Evolutionary conservation across 2,113 vertebrate genomes (phyloP), one percentile per base, ranked within the genome.

Genomic region (Apaloderma vittatum): DNA sequence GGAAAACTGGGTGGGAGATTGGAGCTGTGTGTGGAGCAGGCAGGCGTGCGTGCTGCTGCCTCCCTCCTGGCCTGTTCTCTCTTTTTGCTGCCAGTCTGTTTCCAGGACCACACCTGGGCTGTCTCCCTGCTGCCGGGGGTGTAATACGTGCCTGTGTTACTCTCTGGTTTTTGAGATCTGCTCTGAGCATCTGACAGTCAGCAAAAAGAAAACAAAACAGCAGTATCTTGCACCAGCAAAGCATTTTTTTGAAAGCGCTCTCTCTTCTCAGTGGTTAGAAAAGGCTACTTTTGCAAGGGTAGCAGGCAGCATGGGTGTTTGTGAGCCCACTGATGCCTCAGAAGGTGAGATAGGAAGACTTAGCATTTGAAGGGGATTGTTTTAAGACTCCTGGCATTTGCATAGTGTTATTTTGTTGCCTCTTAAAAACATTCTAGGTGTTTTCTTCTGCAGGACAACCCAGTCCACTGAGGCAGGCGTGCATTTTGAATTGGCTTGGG

Each of bases 241-340:
- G 6, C 3, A 1, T 4, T 57, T 87, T 74, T 72, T 67, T 49
- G 74, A 81, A 34, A 32, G 8, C 17, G 34, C 9, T 40, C 7
- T 7, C 0, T 19, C 46, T 58, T 30, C 46, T 62, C 26, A n/a
- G 40, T 46, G 26, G 2, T 54, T 2, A 9, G 67, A 12, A 80
- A 26, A 58, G 14, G 9, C 43, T 20, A 4, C 13, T 18, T 86
- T 13, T 80, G 29, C 19, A n/a, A 2, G 2, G 49, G 12, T 21
- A 36, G 49, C 46, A 36, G 49, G 24, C 72, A 76, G 40, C n/a
- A 13, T 0, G 0, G 32, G 7, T 55, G 6, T 40, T 36, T 40
- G 48, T 11, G 13, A 37, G 26, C 40, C 36, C 23, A 15, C 14
- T 29, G 26, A 5, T 59, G 36, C 32, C 52, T 27, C 5, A 67